Conservation (phyloP, 2,888 invertebrate genomes). For the Tinea pellionella region DNA sequence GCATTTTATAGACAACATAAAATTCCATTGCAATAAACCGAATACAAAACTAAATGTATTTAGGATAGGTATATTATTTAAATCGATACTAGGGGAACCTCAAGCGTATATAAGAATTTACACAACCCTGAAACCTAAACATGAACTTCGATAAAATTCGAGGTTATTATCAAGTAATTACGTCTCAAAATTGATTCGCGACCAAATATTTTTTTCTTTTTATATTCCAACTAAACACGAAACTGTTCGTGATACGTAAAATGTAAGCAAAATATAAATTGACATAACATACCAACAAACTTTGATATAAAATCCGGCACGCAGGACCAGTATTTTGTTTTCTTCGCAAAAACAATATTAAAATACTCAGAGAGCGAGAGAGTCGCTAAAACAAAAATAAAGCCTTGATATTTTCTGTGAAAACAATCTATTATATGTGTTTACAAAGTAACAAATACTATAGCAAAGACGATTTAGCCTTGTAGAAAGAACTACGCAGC, state of each 20-base stretch:
- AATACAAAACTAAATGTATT: no score
- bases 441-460: no score
- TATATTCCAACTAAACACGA: not conserved
- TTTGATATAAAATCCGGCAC: not conserved
- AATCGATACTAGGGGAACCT: no score
- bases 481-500: not conserved
- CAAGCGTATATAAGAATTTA: not conserved
- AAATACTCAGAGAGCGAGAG: no score
- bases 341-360: no score
- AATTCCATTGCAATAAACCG: no score
- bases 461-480: not conserved
- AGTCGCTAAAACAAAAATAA: no score
- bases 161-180: not conserved
- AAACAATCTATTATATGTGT: no score
- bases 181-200: not conserved
- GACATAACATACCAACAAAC: not conserved
- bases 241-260: not conserved
- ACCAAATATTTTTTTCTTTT: not conserved
- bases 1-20: no score
- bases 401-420: no score
- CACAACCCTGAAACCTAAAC: not conserved
- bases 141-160: not conserved
- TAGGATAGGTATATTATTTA: no score
- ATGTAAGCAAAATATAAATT: not conserved
- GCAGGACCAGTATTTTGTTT: not conserved